These are phyloP conservation scores for Palythoa caribaeorum DNA, from an alignment of 92 coral and sea anemone species.

Conservation along the genomic window DNA sequence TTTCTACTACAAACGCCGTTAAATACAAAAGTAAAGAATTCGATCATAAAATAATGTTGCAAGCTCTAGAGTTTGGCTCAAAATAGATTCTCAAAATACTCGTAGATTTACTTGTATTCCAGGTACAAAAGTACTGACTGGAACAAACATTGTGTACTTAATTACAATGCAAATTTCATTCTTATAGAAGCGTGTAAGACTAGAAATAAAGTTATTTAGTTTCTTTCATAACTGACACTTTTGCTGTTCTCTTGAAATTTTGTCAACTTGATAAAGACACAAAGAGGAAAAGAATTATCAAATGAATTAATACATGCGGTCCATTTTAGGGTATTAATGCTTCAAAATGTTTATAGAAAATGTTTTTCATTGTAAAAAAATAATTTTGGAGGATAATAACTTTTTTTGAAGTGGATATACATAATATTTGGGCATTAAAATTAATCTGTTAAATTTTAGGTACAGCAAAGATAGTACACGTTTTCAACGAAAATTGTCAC, in stretches of 20 bases:
- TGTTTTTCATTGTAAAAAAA: conserved; percentile 43
- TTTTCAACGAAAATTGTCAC: conserved; percentile 34
- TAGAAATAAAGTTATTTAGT: conserved; percentile 2
- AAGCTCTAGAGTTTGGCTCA: conserved; percentile 41
- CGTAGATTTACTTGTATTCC: conserved; percentile 22
- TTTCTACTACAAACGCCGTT: conserved; percentile 46
- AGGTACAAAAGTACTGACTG: conserved; percentile 21
- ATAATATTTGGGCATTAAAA: not conserved
- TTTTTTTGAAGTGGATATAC: conserved; percentile 9
- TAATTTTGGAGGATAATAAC: conserved; percentile 9
- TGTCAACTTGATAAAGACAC: not conserved
- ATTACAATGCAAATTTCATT: conserved; percentile 18
- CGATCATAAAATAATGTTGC: conserved; percentile 52
- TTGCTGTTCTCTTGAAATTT: conserved; percentile 51
- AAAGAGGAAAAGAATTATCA: not conserved
- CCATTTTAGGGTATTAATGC: conserved; percentile 4
- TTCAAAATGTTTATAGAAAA: conserved; percentile 28
- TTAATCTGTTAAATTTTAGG: not conserved
- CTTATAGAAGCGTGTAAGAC: not conserved
- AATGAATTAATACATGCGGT: not conserved
- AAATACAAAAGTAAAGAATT: conserved; percentile 50
- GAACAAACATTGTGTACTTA: conserved; percentile 24
- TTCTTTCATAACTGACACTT: not conserved
- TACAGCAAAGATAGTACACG: conserved; percentile 4
- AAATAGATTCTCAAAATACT: conserved; percentile 48